Percentiles rank a stretch among this genome's conserved stretches.
Evolutionary conservation across 2,113 vertebrate genomes (phyloP).

Genomic region (Caloenas nicobarica): DNA sequence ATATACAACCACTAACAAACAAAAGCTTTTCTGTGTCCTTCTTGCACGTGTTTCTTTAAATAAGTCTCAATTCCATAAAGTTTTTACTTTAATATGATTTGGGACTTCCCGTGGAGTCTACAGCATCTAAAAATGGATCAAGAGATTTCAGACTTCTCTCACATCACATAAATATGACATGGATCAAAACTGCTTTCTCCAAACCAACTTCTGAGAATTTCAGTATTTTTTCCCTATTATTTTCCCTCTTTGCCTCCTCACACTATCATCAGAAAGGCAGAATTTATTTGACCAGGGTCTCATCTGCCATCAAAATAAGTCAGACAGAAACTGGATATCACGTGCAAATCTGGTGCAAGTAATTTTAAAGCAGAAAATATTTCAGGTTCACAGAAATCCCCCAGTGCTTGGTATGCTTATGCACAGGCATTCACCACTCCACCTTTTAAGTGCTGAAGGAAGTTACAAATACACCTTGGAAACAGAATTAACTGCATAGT

Average conservation of each 20-base stretch:
- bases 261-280: neutral
- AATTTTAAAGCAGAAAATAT: neutral
- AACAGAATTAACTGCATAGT: neutral
- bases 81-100: neutral
- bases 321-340: neutral
- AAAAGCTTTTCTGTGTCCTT: neutral
- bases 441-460: neutral
- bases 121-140: fast-evolving
- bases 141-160: neutral
- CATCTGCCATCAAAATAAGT: neutral
- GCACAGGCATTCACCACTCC: neutral
- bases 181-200: neutral
- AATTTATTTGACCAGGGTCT: neutral
- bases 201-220: neutral
- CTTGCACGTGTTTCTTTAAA: neutral
- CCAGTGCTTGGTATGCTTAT: fast-evolving
- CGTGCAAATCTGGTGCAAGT: neutral
- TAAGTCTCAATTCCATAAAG: neutral
- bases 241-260: neutral
- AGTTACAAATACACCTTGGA: neutral
- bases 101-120: neutral
- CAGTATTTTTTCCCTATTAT: neutral
- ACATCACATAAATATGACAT: neutral
- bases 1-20: neutral
- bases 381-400: neutral